Evolutionary conservation across 2,888 invertebrate species (phyloP).

Genomic region (Epiblema foenella): DNA sequence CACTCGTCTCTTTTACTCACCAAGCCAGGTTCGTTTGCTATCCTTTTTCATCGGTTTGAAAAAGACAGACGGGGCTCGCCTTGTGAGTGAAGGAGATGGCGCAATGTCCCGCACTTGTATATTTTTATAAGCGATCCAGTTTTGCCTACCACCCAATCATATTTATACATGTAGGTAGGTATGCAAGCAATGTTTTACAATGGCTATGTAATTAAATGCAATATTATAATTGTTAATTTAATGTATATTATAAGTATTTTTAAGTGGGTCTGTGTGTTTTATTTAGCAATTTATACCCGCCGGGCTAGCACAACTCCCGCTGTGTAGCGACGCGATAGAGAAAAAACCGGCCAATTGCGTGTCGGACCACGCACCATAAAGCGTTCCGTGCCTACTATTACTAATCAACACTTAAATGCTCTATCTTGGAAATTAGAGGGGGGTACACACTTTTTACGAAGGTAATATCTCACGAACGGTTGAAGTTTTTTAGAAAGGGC

Average conservation of each 20-base stretch:
- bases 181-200: slow-evolving; percentile 60
- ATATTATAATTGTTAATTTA: slow-evolving; percentile 76
- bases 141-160: slow-evolving; percentile 58
- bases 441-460: too few species aligned
- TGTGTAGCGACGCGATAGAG: too few species aligned
- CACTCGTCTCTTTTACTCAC: background rate
- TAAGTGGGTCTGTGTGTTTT: slow-evolving; percentile 72
- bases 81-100: slow-evolving; percentile 39
- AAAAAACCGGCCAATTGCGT: too few species aligned
- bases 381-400: too few species aligned
- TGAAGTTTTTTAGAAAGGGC: too few species aligned
- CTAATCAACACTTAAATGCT: too few species aligned
- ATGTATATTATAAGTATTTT: slow-evolving; percentile 75
- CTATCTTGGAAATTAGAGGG: too few species aligned
- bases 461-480: too few species aligned
- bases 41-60: background rate
- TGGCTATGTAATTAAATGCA: slow-evolving; percentile 77
- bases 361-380: too few species aligned
- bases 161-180: slow-evolving; percentile 55
- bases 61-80: background rate
- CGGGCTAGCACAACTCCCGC: too few species aligned
- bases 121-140: slow-evolving; percentile 68
- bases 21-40: background rate
- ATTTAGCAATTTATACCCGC: slow-evolving; percentile 46
- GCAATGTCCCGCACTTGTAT: slow-evolving; percentile 59